Base-by-base conservation (phyloP, 1,140 invertebrate genomes). In the Onthophagus taurus region DNA sequence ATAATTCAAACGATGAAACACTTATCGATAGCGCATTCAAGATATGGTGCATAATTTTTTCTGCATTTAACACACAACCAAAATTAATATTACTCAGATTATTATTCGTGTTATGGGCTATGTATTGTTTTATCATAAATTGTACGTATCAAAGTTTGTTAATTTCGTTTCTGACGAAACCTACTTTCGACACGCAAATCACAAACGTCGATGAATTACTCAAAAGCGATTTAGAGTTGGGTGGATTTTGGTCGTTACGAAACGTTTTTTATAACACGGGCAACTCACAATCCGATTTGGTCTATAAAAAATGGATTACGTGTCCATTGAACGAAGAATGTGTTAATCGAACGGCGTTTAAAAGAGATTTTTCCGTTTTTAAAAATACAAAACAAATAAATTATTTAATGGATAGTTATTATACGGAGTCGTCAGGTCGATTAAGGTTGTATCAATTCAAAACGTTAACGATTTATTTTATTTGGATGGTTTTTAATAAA, bases 111-210 rank as follows among this genome's bases (percentile, higher is more conserved):
- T 11, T 31, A 12, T 42, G 42, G 42, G 16, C 31, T 7, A 23
- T 44, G 8, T 44, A 44, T 26, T 44, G 31, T 35, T 44, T 36
- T 17, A 14, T 44, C 2, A 36, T 44, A 12, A 23, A n/a, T 9
- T 17, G 20, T 6, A 29, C 24, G 14, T 44, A 36, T 29, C 42
- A 44, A 36, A 35, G 30, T 17, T 16, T 16, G 2, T 33, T 46
- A 17, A 41, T 35, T 14, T 33, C 35, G 17, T 45, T 44, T 16
- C 41, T 38, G 37, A 47, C 36, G 12, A 47, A 18, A 41, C 48
- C 44, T 3, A 21, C 14, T 6, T 47, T 33, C 17, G 33, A 47
- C 12, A 31, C 43, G 13, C 48, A 50, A 35, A 44, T 50, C 17
- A 33, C 30, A 2, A 50, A 31, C 9, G 7, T 47, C 13, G 26